Percentiles rank a stretch among this genome's conserved stretches.
Conservation (phyloP, 2,888 invertebrate genomes). For the Chrysolina americana region DNA sequence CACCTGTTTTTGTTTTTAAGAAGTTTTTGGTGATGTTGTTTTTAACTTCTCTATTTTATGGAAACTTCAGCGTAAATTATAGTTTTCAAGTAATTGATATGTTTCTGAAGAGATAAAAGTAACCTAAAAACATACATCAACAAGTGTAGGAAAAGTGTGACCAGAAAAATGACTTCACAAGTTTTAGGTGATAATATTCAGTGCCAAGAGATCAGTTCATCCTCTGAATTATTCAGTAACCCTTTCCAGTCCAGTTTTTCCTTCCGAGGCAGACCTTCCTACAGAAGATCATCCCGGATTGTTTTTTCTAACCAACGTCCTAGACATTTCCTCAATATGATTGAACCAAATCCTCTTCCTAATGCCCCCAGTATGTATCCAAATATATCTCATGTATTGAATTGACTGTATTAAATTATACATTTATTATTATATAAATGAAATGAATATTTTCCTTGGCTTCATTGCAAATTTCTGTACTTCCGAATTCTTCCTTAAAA, state of each 20-base stretch:
- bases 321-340: conserved; percentile 39
- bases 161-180: conserved; percentile 45
- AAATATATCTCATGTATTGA: not conserved
- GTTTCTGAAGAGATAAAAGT: not conserved
- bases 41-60: not conserved
- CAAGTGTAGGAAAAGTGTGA: conserved; percentile 1
- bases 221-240: conserved; percentile 57
- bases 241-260: conserved; percentile 56
- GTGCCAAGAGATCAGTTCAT: conserved; percentile 64
- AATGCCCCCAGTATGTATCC: conserved; percentile 24
- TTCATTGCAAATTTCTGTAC: too few species aligned
- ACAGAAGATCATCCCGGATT: conserved; percentile 52
- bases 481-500: too few species aligned
- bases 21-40: not conserved
- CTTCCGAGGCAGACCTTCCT: conserved; percentile 57
- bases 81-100: not conserved
- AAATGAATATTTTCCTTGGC: too few species aligned
- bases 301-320: conserved; percentile 16
- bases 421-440: too few species aligned
- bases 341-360: conserved; percentile 21
- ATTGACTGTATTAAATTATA: not conserved
- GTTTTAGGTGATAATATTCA: conserved; percentile 57
- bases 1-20: not conserved
- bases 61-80: not conserved
- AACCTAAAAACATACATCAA: not conserved